A percentile compares a stretch with the other conserved stretches of the same genome.
Conservation (phyloP, 2,113 vertebrate genomes). For the Gobius niger region DNA sequence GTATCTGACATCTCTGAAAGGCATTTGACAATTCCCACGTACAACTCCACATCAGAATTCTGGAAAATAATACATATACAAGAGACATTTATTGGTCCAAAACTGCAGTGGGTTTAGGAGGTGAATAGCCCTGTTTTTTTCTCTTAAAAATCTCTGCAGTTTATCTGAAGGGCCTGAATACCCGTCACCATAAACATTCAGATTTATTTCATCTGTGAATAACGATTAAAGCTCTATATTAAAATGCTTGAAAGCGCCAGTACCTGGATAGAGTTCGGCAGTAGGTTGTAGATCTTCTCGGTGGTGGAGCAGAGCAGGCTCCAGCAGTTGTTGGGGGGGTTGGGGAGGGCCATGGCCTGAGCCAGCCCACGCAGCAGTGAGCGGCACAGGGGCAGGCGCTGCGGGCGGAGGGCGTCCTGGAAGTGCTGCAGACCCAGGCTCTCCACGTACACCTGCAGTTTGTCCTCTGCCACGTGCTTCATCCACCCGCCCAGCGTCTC, state of each 20-base stretch:
- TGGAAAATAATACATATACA: conserved; percentile 49
- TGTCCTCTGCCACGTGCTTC: conserved; percentile 90
- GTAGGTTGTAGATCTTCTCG: conserved; percentile 83
- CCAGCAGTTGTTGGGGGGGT: conserved; percentile 85
- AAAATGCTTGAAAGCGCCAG: background rate
- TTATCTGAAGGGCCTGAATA: too few species aligned
- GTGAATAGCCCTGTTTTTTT: too few species aligned
- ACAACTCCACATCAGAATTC: conserved; percentile 82
- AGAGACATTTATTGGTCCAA: background rate
- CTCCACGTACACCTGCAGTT: conserved; percentile 83
- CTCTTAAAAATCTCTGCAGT: too few species aligned
- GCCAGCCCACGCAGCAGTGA: conserved; percentile 82
- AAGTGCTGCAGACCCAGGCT: conserved; percentile 83
- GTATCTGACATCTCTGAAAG: conserved; percentile 88
- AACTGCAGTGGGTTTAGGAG: background rate
- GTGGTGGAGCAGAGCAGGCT: conserved; percentile 78
- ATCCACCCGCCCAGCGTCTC: conserved; percentile 83
- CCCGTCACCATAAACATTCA: too few species aligned
- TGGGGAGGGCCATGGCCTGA: conserved; percentile 87
- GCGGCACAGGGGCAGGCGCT: conserved; percentile 63
- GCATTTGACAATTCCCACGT: conserved; percentile 82
- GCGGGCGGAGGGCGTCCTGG: conserved; percentile 50
- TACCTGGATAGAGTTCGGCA: conserved; percentile 88
- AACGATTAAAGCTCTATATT: too few species aligned
- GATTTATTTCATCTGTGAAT: too few species aligned